Conservation (phyloP, 2,797 vertebrate genomes). For the Liparis tanakae region DNA sequence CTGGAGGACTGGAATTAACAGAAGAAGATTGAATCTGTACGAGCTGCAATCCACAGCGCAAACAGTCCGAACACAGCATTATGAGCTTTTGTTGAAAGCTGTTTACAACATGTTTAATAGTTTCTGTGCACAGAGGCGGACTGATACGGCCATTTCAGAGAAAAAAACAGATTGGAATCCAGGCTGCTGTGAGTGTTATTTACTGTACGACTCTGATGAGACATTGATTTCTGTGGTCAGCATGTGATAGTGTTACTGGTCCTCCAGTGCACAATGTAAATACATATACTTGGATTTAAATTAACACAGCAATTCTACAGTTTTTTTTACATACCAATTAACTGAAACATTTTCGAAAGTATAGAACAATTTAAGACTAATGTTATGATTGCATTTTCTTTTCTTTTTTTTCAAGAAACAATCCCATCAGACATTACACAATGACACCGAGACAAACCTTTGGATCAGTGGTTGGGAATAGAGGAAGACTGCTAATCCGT, state of each 20-base stretch:
- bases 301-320: slow-evolving; percentile 62
- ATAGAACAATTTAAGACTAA: slow-evolving; percentile 22
- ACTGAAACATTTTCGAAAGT: slow-evolving; percentile 28
- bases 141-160: slow-evolving; percentile 56
- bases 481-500: slow-evolving; percentile 22
- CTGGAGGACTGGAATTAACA: slow-evolving; percentile 38
- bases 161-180: slow-evolving; percentile 56
- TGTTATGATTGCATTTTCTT: slow-evolving; percentile 5
- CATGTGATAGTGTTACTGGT: slow-evolving; percentile 72
- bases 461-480: slow-evolving; percentile 9
- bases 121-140: slow-evolving; percentile 38
- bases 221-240: slow-evolving; percentile 80
- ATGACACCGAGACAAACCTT: slow-evolving; percentile 21
- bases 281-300: slow-evolving; percentile 51
- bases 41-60: slow-evolving; percentile 24
- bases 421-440: slow-evolving; percentile 14
- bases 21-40: slow-evolving; percentile 41
- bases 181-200: slow-evolving; percentile 73
- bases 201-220: slow-evolving; percentile 69
- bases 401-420: background rate
- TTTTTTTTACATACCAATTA: slow-evolving; percentile 20
- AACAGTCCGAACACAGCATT: slow-evolving; percentile 35
- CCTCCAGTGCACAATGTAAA: slow-evolving; percentile 75
- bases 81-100: slow-evolving; percentile 41
- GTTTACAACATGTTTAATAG: slow-evolving; percentile 50